Evolutionary conservation across 1,140 invertebrate species (phyloP).

Genomic region (Thrips palmi): DNA sequence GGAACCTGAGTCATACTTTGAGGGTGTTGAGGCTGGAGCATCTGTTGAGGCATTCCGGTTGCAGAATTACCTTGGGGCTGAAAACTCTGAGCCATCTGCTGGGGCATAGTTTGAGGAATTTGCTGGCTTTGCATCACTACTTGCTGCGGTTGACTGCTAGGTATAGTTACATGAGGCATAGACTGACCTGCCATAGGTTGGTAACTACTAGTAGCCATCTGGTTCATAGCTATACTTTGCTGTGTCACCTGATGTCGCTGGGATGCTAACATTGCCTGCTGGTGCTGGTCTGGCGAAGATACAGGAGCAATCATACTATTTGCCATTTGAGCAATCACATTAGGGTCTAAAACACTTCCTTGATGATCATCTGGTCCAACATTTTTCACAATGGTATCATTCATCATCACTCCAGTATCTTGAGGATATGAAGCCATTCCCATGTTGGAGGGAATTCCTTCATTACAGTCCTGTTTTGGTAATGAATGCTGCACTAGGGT

Average conservation of each 20-base stretch:
- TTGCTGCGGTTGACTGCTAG: constrained; percentile 9
- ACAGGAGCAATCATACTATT: too few species aligned
- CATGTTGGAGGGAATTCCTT: too few species aligned
- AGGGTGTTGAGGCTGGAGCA: constrained; percentile 20
- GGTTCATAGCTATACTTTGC: constrained; percentile 7
- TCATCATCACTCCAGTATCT: too few species aligned
- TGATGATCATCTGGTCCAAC: too few species aligned
- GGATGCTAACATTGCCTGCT: constrained; percentile 6
- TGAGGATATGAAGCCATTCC: too few species aligned
- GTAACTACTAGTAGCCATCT: neutral
- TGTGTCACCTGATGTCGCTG: constrained; percentile 5
- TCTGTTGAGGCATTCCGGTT: constrained; percentile 28
- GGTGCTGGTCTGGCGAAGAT: too few species aligned
- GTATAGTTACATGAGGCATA: constrained; percentile 7
- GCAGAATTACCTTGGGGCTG: constrained; percentile 5
- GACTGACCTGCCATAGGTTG: constrained; percentile 11
- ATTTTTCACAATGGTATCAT: too few species aligned
- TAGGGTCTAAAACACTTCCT: too few species aligned
- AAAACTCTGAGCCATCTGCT: constrained; percentile 6
- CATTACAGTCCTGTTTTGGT: too few species aligned
- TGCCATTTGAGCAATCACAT: too few species aligned
- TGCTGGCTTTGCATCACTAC: constrained; percentile 9
- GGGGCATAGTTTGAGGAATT: constrained; percentile 2
- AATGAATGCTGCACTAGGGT: constrained; percentile 9
- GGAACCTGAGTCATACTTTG: constrained; percentile 3